Evolutionary conservation across 2,113 vertebrate genomes (phyloP), one percentile per base, ranked within the genome.

Genomic region (Mohoua ochrocephala): DNA sequence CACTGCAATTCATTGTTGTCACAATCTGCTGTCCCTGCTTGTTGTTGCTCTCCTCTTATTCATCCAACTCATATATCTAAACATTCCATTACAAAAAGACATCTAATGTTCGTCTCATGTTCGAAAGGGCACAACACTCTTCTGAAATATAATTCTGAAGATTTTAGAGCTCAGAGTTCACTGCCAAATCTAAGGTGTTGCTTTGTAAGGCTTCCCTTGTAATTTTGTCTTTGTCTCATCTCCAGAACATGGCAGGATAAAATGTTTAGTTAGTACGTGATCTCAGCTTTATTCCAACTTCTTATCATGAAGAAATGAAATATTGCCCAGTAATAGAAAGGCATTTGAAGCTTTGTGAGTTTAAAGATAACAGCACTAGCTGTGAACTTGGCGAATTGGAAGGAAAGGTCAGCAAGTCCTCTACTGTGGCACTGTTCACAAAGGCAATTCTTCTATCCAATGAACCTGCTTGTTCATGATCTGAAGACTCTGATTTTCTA

Each of bases 41-140:
- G 89, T 96, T 97, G 95, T 91, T 95, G 88, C 89, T 68, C 85
- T 92, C 92, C 88, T 93, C 87, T 95, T 93, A 96, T 94, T 97
- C 94, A 96, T 95, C 91, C 90, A 97, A 92, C 79, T 97, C 95
- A 97, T 96, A 97, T 96, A 97, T 97, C 95, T 97, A 97, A 96
- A 96, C 93, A 97, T 97, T 97, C 93, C 86, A 96, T 97, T 97
- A 97, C 68, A 96, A 93, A 97, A 96, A 78, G 92, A 96, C 97
- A 97, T 96, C 84, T 94, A 96, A 96, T 95, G 91, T 92, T 93
- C 6, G 13, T 84, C 93, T 97, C 89, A 86, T 93, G 95, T 97
- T 94, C 13, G 5, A 97, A 97, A 96, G 95, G 94, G 94, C 94
- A 96, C 64, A 94, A 60, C 65, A 90, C 54, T 93, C 77, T 81